Evolutionary conservation across 2,797 vertebrate genomes (phyloP).

Genomic region (Lacerta viridis): DNA sequence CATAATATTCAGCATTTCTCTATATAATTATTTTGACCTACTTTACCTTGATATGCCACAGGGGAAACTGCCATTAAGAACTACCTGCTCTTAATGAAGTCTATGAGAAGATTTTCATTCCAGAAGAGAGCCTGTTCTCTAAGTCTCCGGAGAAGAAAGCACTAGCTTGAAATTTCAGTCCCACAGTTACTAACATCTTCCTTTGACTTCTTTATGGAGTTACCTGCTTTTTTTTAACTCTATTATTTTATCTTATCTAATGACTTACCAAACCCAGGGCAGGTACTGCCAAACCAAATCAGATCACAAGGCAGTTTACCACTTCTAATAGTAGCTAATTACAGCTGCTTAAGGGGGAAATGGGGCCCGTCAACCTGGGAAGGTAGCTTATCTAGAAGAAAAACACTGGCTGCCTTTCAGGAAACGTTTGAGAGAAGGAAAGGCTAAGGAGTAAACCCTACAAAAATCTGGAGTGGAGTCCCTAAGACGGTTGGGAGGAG

Average conservation of each 20-base stretch:
- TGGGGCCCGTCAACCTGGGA: too few species aligned
- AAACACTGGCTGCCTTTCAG: too few species aligned
- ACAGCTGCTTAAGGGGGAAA: too few species aligned
- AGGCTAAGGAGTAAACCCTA: too few species aligned
- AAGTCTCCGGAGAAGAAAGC: neutral
- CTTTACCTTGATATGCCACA: neutral
- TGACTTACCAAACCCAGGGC: neutral
- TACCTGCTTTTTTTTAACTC: constrained; percentile 1
- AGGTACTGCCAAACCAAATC: neutral
- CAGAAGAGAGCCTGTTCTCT: neutral
- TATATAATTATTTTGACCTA: neutral
- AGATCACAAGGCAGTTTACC: neutral
- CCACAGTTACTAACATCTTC: neutral
- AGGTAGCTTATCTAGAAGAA: too few species aligned
- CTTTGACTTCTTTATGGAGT: constrained; percentile 7
- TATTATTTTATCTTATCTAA: neutral
- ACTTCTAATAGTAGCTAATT: neutral
- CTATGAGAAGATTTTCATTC: neutral
- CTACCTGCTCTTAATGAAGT: neutral
- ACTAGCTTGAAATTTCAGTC: neutral
- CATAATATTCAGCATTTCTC: neutral
- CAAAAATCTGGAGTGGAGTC: too few species aligned
- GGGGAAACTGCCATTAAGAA: neutral
- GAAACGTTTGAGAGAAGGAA: too few species aligned
- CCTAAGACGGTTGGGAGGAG: too few species aligned